Conservation (phyloP, 2,113 vertebrate genomes). For the Zosterops hypoxanthus region DNA sequence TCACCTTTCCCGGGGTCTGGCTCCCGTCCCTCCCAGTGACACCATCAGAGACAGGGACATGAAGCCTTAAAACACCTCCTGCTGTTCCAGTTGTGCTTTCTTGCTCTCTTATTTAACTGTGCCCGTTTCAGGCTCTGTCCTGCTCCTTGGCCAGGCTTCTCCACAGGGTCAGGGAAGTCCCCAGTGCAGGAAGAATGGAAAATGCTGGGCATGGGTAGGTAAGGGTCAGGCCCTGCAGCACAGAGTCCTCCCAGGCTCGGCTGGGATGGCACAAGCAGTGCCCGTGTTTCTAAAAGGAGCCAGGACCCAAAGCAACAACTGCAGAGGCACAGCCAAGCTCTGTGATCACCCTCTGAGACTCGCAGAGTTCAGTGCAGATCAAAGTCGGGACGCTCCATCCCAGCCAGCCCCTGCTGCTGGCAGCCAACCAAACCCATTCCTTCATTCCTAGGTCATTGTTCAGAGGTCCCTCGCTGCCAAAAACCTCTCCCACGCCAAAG, state of each 20-base stretch:
- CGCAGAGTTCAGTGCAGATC: not conserved
- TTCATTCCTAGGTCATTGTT: conserved; percentile 89
- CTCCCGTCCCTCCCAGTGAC: not conserved
- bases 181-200: not conserved
- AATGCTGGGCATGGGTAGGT: too few species aligned
- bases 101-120: not conserved
- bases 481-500: conserved; percentile 92
- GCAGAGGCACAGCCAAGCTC: not conserved
- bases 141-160: not conserved
- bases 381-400: fast-evolving
- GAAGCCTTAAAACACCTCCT: not conserved
- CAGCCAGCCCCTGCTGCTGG: not conserved
- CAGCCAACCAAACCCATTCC: not conserved
- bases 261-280: not conserved
- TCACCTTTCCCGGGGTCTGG: not conserved
- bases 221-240: not conserved
- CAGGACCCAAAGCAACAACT: not conserved
- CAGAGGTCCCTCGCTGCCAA: conserved; percentile 92
- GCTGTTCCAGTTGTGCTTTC: not conserved
- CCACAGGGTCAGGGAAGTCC: not conserved
- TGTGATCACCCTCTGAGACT: not conserved
- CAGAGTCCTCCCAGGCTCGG: not conserved
- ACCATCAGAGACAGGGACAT: not conserved
- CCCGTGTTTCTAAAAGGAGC: not conserved
- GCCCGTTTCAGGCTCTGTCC: not conserved